Evolutionary conservation across 1,140 invertebrate genomes (phyloP), one percentile per base, ranked within the genome.

Genomic region (Gryllus bimaculatus): DNA sequence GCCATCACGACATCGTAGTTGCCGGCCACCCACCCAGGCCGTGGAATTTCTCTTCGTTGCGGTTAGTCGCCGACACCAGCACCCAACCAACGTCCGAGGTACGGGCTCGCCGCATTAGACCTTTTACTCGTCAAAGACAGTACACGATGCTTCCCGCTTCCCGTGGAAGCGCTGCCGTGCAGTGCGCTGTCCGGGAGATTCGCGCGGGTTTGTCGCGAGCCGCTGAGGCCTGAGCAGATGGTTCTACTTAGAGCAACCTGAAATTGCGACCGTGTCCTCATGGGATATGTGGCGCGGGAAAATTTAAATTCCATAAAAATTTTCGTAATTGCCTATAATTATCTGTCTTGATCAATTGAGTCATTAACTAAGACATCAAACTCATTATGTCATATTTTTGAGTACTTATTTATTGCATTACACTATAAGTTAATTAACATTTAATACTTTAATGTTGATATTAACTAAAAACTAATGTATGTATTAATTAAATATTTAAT

Each of bases 1-100:
- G n/a, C 76, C n/a, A 49, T 77, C 76, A 77, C 76, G 8, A 77
- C 76, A 8, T 48, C 76, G 76, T 77, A 7, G n/a, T n/a, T 77
- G 48, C 15, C 7, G 20, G n/a, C n/a, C 76, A 47, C 20, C 48
- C 18, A 47, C 76, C 54, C 18, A n/a, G 54, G 54, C 3, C 54
- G 54, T 3, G 54, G 54, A 10, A 66, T 66, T 3, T 10, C 18
- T 13, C 18, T 66, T 10, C 54, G 54, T n/a, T 13, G 54, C 54
- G 10, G 54, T n/a, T 66, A 10, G 10, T n/a, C 54, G 10, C 54
- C 54, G 54, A 18, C 10, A 18, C 54, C 10, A 18, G 10, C 18
- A 18, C 54, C 10, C n/a, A n/a, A 66, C 54, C 18, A 18, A 18
- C 18, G 54, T 18, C n/a, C 2, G 10, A 10, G 18, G 10, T 18